Conservation (phyloP, 2,888 invertebrate genomes). For the Nemotelus nigrinus region DNA sequence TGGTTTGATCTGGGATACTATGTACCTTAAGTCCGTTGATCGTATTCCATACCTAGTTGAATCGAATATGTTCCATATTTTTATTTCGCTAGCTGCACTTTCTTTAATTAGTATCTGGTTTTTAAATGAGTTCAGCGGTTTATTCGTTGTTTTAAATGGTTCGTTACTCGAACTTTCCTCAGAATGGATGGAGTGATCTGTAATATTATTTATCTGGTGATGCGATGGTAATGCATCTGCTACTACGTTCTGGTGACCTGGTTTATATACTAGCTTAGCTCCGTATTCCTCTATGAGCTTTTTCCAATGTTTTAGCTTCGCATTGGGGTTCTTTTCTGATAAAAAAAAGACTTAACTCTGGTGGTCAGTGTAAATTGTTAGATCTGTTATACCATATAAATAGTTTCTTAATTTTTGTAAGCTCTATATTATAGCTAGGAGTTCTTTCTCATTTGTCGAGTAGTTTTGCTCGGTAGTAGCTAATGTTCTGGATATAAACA, state of each 20-base stretch:
- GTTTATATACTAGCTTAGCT: not conserved
- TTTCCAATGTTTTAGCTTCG: conserved; percentile 51
- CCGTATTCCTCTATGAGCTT: conserved; percentile 9
- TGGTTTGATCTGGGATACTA: too few relatives aligned
- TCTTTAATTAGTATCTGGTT: not conserved
- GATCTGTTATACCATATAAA: not conserved
- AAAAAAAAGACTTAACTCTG: conserved; percentile 51
- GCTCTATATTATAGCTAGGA: not conserved
- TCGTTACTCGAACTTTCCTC: too few relatives aligned
- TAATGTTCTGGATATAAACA: not conserved
- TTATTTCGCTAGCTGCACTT: too few relatives aligned
- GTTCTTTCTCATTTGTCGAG: not conserved
- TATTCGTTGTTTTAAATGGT: not conserved
- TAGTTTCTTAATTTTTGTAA: not conserved
- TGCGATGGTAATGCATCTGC: not conserved
- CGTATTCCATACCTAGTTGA: too few relatives aligned
- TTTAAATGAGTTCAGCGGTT: too few relatives aligned
- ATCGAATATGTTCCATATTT: too few relatives aligned
- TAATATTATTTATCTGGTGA: not conserved
- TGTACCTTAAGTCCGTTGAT: too few relatives aligned
- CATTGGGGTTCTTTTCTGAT: conserved; percentile 49
- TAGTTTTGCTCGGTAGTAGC: not conserved
- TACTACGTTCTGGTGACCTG: not conserved
- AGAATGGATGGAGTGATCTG: too few relatives aligned
- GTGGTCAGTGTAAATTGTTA: conserved; percentile 52